Conservation (phyloP, 2,797 vertebrate species). For the Octomys mimax region DNA sequence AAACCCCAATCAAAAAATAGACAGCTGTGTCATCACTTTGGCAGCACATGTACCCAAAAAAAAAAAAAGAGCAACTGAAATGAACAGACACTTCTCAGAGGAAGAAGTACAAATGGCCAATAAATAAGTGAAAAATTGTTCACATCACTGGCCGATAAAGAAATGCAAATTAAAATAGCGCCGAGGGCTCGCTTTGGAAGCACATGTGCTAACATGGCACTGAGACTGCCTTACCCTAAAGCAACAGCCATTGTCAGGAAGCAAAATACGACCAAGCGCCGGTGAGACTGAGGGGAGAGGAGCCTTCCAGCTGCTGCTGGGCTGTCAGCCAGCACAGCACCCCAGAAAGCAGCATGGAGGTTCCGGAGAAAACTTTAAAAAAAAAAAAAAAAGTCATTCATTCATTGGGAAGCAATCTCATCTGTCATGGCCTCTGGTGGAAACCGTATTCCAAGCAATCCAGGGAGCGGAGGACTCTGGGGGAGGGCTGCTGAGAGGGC, state of each 20-base stretch:
- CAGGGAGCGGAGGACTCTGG: constrained; percentile 12
- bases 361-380: neutral
- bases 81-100: neutral
- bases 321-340: neutral
- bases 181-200: neutral
- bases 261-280: neutral
- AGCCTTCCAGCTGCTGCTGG: neutral
- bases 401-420: neutral
- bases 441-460: neutral
- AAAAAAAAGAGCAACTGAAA: neutral
- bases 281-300: neutral
- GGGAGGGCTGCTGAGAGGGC: neutral
- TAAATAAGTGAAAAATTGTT: neutral
- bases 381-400: neutral
- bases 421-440: neutral
- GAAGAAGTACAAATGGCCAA: neutral
- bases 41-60: neutral
- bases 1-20: neutral
- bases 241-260: neutral
- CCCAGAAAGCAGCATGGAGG: neutral
- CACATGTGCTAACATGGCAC: neutral
- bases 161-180: neutral
- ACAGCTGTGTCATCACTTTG: neutral
- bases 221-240: neutral
- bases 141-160: neutral